phyloP scores from a whole-genome alignment of 2,113 vertebrate genomes.

The Rhinichthys klamathensis region DNA sequence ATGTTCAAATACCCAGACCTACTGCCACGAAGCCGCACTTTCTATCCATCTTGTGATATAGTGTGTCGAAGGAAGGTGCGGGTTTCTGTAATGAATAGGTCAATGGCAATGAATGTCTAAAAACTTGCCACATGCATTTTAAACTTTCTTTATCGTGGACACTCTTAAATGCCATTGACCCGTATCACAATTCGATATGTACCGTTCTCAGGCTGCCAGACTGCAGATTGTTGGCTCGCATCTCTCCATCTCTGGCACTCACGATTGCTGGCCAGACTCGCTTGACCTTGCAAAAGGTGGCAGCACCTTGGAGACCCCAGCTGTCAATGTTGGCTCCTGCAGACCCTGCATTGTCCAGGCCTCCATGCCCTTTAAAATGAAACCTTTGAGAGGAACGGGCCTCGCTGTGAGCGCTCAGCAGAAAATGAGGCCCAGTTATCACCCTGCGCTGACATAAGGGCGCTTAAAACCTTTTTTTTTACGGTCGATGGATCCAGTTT shows the following conservation, averaged over 20 bases:
- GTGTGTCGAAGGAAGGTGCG: neutral
- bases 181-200: neutral
- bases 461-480: slow-evolving; percentile 2
- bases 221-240: neutral
- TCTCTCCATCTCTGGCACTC: slow-evolving; percentile 13
- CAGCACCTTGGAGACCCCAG: slow-evolving; percentile 47
- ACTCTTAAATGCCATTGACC: neutral
- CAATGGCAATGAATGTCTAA: too few relatives aligned
- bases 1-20: neutral
- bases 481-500: neutral
- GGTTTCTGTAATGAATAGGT: neutral
- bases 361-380: slow-evolving; percentile 44
- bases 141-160: neutral
- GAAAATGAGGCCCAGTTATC: neutral
- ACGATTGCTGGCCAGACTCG: slow-evolving; percentile 35
- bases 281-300: slow-evolving; percentile 49
- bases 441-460: neutral
- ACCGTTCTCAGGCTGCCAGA: neutral
- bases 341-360: slow-evolving; percentile 44
- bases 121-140: too few relatives aligned
- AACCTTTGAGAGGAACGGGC: neutral
- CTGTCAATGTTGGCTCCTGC: slow-evolving; percentile 42
- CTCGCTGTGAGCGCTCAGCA: neutral
- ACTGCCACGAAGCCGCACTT: neutral
- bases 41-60: slow-evolving; percentile 7